Evolutionary conservation across 2,888 invertebrate species (phyloP).

Genomic region (Deilephila elpenor): DNA sequence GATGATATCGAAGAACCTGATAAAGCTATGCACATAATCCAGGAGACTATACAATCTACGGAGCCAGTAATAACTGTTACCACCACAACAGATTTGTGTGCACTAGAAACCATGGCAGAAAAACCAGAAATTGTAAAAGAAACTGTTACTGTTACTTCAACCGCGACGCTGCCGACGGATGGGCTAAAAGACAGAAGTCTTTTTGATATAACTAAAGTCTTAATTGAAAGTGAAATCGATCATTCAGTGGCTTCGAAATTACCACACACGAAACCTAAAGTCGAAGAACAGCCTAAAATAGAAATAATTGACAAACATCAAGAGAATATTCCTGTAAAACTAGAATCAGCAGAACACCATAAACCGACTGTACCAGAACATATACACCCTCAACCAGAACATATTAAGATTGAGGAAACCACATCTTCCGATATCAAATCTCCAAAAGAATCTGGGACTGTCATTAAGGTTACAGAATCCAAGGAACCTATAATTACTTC

Average conservation of each 20-base stretch:
- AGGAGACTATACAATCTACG: constrained; percentile 41
- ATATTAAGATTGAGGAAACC: neutral
- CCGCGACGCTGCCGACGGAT: neutral
- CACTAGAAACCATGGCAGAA: neutral
- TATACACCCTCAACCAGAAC: constrained; percentile 11
- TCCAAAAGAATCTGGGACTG: neutral
- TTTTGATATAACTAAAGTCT: constrained; percentile 43
- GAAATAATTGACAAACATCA: constrained; percentile 11
- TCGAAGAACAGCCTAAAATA: constrained; percentile 31
- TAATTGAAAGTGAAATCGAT: constrained; percentile 51
- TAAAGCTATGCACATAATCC: constrained; percentile 39
- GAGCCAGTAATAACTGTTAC: constrained; percentile 38
- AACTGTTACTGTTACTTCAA: neutral
- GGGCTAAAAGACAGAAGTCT: constrained; percentile 34
- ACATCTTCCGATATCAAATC: neutral
- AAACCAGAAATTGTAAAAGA: neutral
- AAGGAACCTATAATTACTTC: neutral
- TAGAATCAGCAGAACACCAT: constrained; percentile 2
- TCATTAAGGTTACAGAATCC: neutral
- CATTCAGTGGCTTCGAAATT: constrained; percentile 38
- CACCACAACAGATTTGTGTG: constrained; percentile 30
- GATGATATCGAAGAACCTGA: constrained; percentile 22
- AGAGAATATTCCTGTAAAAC: constrained; percentile 24
- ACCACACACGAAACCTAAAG: constrained; percentile 23
- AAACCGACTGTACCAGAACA: constrained; percentile 24